Conservation (phyloP, 2,797 vertebrate species). For the Borostomias antarcticus region DNA sequence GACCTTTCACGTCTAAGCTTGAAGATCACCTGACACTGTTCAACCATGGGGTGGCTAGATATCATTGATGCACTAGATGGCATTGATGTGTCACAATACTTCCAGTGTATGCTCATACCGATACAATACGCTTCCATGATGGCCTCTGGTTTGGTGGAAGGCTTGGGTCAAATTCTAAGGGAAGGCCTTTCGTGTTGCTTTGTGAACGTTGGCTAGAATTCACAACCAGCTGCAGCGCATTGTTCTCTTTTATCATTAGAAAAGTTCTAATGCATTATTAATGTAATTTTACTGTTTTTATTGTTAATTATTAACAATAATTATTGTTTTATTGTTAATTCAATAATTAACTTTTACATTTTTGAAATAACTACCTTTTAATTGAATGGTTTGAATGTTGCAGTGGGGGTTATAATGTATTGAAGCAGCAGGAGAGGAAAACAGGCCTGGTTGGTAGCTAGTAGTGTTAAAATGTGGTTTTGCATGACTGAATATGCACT, state of each 20-base stretch:
- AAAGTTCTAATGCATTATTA: too few relatives aligned
- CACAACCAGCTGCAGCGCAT: background rate
- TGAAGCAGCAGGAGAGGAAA: background rate
- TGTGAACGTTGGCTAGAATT: background rate
- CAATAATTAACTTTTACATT: background rate
- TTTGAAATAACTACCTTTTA: background rate
- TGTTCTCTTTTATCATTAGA: too few relatives aligned
- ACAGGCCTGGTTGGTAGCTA: background rate
- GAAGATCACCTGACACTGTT: background rate
- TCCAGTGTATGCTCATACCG: background rate
- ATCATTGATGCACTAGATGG: background rate
- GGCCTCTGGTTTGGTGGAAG: background rate
- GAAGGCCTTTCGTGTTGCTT: background rate
- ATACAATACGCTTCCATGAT: background rate
- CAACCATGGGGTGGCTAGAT: background rate
- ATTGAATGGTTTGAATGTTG: background rate
- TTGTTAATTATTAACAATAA: background rate
- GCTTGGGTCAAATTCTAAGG: background rate
- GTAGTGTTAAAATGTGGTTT: background rate
- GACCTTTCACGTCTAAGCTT: conserved; percentile 13
- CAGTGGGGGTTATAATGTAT: background rate
- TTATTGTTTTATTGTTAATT: background rate
- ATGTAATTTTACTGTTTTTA: background rate
- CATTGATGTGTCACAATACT: background rate
- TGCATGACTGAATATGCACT: background rate